A percentile compares a stretch with the other conserved stretches of the same genome.
phyloP scores from a whole-genome alignment of 2,113 vertebrate species.

The Beaufortia kweichowensis region DNA sequence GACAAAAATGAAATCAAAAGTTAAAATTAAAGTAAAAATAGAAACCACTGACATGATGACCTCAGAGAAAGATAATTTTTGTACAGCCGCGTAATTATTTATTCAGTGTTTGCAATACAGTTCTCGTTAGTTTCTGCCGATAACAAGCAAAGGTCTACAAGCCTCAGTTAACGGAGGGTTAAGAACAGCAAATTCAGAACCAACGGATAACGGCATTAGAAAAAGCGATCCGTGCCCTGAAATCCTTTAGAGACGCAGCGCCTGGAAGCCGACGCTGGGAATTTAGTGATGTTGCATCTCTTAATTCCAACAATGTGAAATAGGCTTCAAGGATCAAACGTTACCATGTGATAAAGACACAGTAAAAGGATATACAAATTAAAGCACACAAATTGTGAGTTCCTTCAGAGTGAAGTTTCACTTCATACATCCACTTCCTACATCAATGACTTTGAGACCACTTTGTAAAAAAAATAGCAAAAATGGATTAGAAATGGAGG shows the following conservation, averaged over 20 bases:
- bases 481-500: too few relatives aligned
- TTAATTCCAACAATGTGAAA: constrained; percentile 27
- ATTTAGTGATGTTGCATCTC: constrained; percentile 47
- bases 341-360: not conserved
- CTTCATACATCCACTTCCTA: too few relatives aligned
- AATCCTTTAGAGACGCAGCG: constrained; percentile 57
- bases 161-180: constrained; percentile 44
- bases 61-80: constrained; percentile 17
- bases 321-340: constrained; percentile 1
- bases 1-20: not conserved
- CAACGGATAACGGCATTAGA: constrained; percentile 63
- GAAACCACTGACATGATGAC: constrained; percentile 30
- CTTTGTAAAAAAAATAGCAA: too few relatives aligned
- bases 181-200: constrained; percentile 46
- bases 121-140: constrained; percentile 77
- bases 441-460: too few relatives aligned
- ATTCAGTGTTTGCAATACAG: constrained; percentile 74
- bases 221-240: constrained; percentile 54
- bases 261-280: constrained; percentile 38
- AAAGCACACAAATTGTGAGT: constrained; percentile 7
- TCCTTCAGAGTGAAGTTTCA: constrained; percentile 11
- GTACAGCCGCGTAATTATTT: constrained; percentile 74
- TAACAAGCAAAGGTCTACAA: constrained; percentile 67
- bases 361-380: not conserved
- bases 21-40: constrained; percentile 15